Base-by-base conservation (phyloP, 1,140 invertebrate genomes). In the Ceratoteleas bidentatus region DNA sequence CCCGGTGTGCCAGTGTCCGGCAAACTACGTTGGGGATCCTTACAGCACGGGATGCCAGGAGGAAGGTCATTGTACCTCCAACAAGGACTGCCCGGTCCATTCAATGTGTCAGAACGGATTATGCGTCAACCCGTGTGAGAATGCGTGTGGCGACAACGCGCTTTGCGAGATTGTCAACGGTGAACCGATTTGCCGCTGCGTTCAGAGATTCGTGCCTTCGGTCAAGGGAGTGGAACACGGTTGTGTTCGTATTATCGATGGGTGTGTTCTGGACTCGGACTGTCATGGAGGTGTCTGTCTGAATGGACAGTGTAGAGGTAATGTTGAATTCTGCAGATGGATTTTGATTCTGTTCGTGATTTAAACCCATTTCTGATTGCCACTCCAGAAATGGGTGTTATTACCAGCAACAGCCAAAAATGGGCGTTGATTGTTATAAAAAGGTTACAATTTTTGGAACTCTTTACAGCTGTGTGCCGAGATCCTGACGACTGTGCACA, bases 91-190 rank as follows among this genome's bases (percentile, higher is more conserved):
- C 86, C 95, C 96, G 0, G 84, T 91, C 4, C 94, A 96, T 84
- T 94, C 96, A 0, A 90, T 95, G 40, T 98, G 97, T 87, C 88
- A 94, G 33, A 92, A 93, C 58, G 94, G 94, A 57, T 92, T 93
- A 43, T 97, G 96, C 87, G 88, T 95, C 3, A 95, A 97, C 90
- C 96, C 96, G 0, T 97, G 96, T 85, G 94, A 95, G 68, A 93
- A 93, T 78, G 94, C 93, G 3, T 97, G 96, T 85, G 96, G 95
- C 7, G 85, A 92, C 0, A 97, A 97, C 89, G 93, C 95, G 0
- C 85, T 96, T 4, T 98, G 97, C 85, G 94, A 94, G 81, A 93
- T 97, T 6, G 89, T 94, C 10, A 94, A 96, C 66, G 93, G 95
- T 81, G 94, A 95, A 85, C 93, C 96, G 0, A 91, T 95, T 34